Conservation (phyloP, 2,888 invertebrate species). For the Hydrotaea cyrtoneurina region DNA sequence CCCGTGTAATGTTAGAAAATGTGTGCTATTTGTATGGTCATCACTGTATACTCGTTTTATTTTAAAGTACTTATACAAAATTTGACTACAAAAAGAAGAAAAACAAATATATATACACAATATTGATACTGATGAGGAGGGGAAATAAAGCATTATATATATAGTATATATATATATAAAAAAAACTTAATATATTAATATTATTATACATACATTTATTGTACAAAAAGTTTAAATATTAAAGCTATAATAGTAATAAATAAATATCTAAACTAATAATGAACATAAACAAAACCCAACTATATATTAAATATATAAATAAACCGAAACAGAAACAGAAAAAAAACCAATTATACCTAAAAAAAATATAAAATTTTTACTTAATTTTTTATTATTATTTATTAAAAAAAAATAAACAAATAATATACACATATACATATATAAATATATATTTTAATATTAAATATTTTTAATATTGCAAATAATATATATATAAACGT, state of each 20-base stretch:
- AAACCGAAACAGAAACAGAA: constrained; percentile 14
- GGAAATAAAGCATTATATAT: constrained; percentile 14
- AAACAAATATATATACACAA: background rate
- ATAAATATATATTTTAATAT: constrained; percentile 58
- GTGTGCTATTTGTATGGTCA: constrained; percentile 9
- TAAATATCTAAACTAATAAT: constrained; percentile 18
- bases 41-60: background rate
- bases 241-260: constrained; percentile 65
- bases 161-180: background rate
- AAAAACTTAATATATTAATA: constrained; percentile 42
- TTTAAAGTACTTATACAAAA: background rate
- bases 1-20: background rate
- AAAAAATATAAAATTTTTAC: constrained; percentile 64
- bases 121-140: background rate
- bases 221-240: constrained; percentile 71
- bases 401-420: constrained; percentile 43
- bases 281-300: constrained; percentile 45
- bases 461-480: constrained; percentile 45
- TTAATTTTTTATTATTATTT: constrained; percentile 42
- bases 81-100: too few species aligned
- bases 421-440: constrained; percentile 42
- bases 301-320: constrained; percentile 64
- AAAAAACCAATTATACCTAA: constrained; percentile 44
- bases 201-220: constrained; percentile 43
- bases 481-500: constrained; percentile 16